A percentile compares a stretch with the other conserved stretches of the same genome.
Evolutionary conservation across 2,888 invertebrate genomes (phyloP).

Genomic region (Callimorpha dominula): DNA sequence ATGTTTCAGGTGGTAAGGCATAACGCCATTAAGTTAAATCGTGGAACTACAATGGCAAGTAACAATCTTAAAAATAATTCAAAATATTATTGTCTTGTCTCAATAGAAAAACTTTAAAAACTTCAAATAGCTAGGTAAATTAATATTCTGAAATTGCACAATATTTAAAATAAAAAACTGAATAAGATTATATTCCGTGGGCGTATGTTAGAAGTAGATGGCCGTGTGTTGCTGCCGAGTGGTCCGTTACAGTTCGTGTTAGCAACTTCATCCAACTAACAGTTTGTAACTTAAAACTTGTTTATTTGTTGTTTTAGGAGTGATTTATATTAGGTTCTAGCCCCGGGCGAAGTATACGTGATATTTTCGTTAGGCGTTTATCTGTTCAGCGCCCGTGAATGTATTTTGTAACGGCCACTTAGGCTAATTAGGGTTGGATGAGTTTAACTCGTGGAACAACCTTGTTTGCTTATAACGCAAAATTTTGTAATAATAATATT

Average conservation of each 20-base stretch:
- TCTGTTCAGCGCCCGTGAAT: conserved; percentile 48
- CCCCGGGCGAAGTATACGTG: conserved; percentile 30
- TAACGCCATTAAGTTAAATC: too few relatives aligned
- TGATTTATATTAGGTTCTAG: conserved; percentile 51
- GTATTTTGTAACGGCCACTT: conserved; percentile 35
- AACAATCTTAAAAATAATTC: too few relatives aligned
- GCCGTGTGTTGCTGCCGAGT: conserved; percentile 8
- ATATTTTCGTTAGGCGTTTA: conserved; percentile 50
- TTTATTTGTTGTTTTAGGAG: conserved; percentile 53
- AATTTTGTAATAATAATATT: conserved; percentile 6
- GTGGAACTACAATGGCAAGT: too few relatives aligned
- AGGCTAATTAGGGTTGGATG: conserved; percentile 40
- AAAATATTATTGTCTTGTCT: too few relatives aligned
- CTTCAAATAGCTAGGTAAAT: too few relatives aligned
- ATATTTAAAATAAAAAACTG: background rate
- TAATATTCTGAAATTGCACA: too few relatives aligned
- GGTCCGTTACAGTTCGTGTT: conserved; percentile 42
- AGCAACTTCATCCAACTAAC: conserved; percentile 40
- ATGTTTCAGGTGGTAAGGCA: too few relatives aligned
- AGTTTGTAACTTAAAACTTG: conserved; percentile 51
- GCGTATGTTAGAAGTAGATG: background rate
- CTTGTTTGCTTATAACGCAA: conserved; percentile 12
- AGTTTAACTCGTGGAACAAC: conserved; percentile 11
- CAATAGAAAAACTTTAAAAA: too few relatives aligned
- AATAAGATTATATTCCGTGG: background rate